A percentile compares a stretch with the other conserved stretches of the same genome.
Conservation (phyloP, 2,797 vertebrate genomes). For the Anguilla megastoma region DNA sequence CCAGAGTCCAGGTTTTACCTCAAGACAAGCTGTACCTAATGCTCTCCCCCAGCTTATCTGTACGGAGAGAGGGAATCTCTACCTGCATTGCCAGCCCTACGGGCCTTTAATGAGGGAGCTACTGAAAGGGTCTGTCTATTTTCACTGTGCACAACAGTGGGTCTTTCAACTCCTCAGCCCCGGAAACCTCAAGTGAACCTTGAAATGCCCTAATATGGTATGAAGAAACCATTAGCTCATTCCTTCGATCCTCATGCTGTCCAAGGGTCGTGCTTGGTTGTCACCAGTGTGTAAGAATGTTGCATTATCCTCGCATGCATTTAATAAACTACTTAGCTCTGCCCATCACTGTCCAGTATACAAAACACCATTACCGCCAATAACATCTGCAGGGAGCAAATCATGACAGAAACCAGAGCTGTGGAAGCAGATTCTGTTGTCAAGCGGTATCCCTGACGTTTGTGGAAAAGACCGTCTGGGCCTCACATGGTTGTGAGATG, state of each 20-base stretch:
- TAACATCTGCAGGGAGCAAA: not conserved
- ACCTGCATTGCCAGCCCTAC: not conserved
- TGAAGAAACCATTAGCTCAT: not conserved
- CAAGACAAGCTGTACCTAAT: not conserved
- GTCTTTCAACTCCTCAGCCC: not conserved
- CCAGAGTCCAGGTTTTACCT: slow-evolving; percentile 16
- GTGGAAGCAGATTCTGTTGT: not conserved
- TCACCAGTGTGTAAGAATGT: not conserved
- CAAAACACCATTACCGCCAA: not conserved
- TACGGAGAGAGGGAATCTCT: not conserved
- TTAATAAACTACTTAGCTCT: not conserved
- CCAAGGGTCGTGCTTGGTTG: not conserved
- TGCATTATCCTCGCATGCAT: not conserved
- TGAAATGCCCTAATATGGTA: not conserved
- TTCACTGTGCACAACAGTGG: not conserved
- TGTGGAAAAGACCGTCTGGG: not conserved
- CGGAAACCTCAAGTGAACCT: slow-evolving; percentile 7
- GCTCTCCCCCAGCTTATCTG: not conserved
- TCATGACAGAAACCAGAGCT: not conserved
- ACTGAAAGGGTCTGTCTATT: not conserved
- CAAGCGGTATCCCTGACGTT: not conserved
- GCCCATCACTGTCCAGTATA: not conserved
- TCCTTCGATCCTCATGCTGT: not conserved
- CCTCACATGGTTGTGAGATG: not conserved
- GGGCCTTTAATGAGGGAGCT: not conserved